phyloP scores from a whole-genome alignment of 2,888 invertebrate genomes.

The Lasius platythorax region DNA sequence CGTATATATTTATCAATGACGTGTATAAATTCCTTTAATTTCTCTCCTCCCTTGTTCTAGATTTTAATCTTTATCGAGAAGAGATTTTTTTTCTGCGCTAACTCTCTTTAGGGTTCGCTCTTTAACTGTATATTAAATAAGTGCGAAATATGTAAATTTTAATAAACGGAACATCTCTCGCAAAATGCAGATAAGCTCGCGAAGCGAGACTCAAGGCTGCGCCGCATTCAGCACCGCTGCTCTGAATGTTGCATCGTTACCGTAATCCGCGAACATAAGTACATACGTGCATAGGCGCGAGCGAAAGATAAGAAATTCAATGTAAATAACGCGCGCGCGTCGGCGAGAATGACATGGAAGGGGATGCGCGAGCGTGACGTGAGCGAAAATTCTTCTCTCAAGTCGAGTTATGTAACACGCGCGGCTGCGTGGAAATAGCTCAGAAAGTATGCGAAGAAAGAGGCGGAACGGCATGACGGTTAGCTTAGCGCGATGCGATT shows the following conservation, averaged over 20 bases:
- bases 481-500: constrained; percentile 31
- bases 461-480: constrained; percentile 35
- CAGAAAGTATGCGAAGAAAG: constrained; percentile 29
- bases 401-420: constrained; percentile 52
- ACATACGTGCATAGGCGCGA: constrained; percentile 45
- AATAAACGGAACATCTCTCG: background rate
- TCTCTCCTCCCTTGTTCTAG: background rate
- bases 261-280: constrained; percentile 52
- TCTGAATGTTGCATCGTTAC: constrained; percentile 43
- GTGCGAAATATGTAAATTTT: background rate
- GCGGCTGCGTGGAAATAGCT: constrained; percentile 53
- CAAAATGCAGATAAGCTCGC: background rate
- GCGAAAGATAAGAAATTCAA: constrained; percentile 56
- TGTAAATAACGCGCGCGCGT: constrained; percentile 49
- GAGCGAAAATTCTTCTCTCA: constrained; percentile 52
- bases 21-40: background rate
- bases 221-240: constrained; percentile 35
- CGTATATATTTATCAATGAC: background rate
- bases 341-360: constrained; percentile 36
- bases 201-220: background rate
- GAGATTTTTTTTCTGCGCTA: background rate
- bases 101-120: background rate
- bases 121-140: background rate
- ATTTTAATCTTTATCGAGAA: background rate
- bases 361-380: constrained; percentile 48